Base-by-base conservation (phyloP, 2,797 vertebrate genomes). In the Acanthurus tractus region DNA sequence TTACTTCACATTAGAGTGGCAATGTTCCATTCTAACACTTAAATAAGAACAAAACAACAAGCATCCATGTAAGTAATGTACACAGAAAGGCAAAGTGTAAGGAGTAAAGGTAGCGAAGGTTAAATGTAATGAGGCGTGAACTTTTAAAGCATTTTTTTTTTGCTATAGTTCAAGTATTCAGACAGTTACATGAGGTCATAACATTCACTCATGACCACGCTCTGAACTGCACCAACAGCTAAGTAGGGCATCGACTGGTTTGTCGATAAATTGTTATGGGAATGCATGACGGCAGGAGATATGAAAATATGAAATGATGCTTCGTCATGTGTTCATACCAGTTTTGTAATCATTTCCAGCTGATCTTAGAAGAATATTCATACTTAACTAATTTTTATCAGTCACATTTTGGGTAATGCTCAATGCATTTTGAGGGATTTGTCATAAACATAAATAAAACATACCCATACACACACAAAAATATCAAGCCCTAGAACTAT, bases 171-270 rank as follows among this genome's bases (percentile, higher is more conserved):
- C 50, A 6, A 66, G 13, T 57, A 69, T 74, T 69, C 55, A 56
- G 46, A 56, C 17, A 52, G 48, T 49, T 46, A 48, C 50, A 44
- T 40, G 36, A 74, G 64, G 29, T 58, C 23, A 58, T 61, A 63
- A 53, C 71, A 79, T 71, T 58, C 29, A 62, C 70, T 72, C 44
- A 44, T 65, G 52, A 42, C 65, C 53, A 48, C 61, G 14, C 59
- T 81, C 55, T 69, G 71, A 68, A 70, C 55, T 69, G 71, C 70
- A 70, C 8, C 52, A 22, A 22, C 73, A 59, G 66, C 66, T 81
- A 77, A 82, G 73, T 52, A 52, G 74, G 66, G 48, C 81, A 84
- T 57, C 56, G 61, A 63, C 46, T 46, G 49, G 62, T 66, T 78
- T 75, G 63, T 58, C 29, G 52, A 67, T 63, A 61, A 68, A 82